A percentile compares a stretch with the other conserved stretches of the same genome.
Evolutionary conservation across 1,140 invertebrate species (phyloP).

Genomic region (Sycophaga agraensis): DNA sequence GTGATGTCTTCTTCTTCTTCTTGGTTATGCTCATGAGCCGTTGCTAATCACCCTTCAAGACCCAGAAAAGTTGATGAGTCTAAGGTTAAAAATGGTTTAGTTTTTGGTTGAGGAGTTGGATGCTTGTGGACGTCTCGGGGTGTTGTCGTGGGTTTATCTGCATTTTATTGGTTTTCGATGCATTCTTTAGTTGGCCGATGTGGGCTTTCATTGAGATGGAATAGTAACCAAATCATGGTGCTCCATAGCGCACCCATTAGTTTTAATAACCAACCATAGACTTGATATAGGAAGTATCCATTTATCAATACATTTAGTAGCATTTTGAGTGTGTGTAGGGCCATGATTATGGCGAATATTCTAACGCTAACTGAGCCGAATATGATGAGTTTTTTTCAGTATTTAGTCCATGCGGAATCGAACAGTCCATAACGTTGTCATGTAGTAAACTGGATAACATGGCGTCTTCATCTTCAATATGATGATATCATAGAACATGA

Average conservation of each 20-base stretch:
- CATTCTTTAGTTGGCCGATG: too few species aligned
- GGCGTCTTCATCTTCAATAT: neutral
- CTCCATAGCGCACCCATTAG: neutral
- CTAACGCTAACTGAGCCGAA: neutral
- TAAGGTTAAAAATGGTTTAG: too few species aligned
- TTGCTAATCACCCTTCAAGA: too few species aligned
- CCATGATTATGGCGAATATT: neutral
- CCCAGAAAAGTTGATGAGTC: too few species aligned
- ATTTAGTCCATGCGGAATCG: neutral
- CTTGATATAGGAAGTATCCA: neutral
- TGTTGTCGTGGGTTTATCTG: too few species aligned
- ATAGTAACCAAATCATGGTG: neutral
- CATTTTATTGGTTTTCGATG: too few species aligned
- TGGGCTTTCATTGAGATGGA: too few species aligned
- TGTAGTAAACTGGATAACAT: neutral
- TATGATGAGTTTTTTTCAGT: neutral
- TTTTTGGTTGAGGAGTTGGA: too few species aligned
- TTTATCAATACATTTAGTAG: neutral
- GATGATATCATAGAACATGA: neutral
- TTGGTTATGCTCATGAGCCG: too few species aligned
- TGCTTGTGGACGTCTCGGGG: too few species aligned
- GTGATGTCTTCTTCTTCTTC: too few species aligned
- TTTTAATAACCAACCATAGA: neutral
- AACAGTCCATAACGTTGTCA: neutral
- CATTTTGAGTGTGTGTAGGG: neutral